Evolutionary conservation across 2,113 vertebrate genomes (phyloP), one percentile per base, ranked within the genome.

Genomic region (Nibea albiflora): DNA sequence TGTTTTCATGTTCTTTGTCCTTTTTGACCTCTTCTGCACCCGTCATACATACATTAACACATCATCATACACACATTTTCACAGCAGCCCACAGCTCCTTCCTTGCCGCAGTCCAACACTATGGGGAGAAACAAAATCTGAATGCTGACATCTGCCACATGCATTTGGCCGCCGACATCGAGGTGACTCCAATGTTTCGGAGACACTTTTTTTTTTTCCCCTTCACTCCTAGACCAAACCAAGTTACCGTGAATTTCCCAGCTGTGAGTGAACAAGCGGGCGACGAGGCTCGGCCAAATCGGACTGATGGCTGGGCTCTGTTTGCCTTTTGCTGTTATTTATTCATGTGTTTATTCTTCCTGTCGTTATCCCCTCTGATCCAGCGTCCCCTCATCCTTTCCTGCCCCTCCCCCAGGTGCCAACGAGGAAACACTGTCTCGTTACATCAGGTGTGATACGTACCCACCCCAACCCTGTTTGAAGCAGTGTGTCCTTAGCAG

Each of bases 321-420:
- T 92, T 93, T 91, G 91, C 89, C 86, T 92, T 93, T 90, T 90
- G 82, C 87, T 80, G 83, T 93, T 93, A 93, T 93, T 93, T 92
- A 93, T 93, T 92, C 89, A 92, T 89, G 90, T 92, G 88, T 91
- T 90, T 91, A 90, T 90, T 90, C 88, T 85, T 89, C 85, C 91
- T 92, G 88, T 89, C 90, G 80, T 90, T 80, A 76, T 54, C 68
- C 77, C 76, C 77, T 80, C 82, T 28, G 54, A 87, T 85, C 83
- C 80, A 53, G 49, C 71, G 22, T 63, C 81, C 81, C 76, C 80
- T 81, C 78, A 70, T 84, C 85, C 76, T 58, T 64, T 89, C 85
- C 69, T 80, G 78, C 70, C 79, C 88, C 75, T 81, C 87, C 88
- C 79, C 85, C 81, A 52, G 64, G 67, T 83, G 72, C 78, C 85